Evolutionary conservation across 2,113 vertebrate species (phyloP), one percentile per base, ranked within the genome.

Genomic region (Phaethornis superciliosus): DNA sequence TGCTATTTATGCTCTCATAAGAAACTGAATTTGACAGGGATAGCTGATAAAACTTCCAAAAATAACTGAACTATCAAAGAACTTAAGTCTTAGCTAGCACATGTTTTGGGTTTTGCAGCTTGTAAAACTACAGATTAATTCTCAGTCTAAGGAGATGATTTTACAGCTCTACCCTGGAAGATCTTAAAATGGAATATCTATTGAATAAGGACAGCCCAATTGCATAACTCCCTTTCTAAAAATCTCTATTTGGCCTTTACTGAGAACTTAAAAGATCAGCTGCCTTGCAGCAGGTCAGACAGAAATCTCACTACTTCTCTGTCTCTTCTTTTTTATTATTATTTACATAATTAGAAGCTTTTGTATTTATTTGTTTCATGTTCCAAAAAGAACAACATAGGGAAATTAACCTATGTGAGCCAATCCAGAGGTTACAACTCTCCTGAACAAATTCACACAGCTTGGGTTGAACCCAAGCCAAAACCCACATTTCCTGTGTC

Each of bases 1-100:
- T 81, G 86, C 81, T 91, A 82, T 92, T 92, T 93, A 90, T 69
- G 82, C 56, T 95, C 69, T 84, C 89, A 78, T 55, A 93, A 93
- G 80, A 2, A 6, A 92, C 40, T 44, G 81, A 74, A 76, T 80
- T 74, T 94, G 84, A 93, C 76, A 93, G 81, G 68, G 89, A 72
- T 68, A 81, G 90, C 68, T 90, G 81, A 89, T 90, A 93, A 90
- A 47, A 56, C 77, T 94, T 80, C 87, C 28, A 24, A 89, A 94
- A 90, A 96, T 89, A 91, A 68, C 77, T 85, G 47, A 91, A 91
- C 76, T 92, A 88, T 84, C 81, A 55, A 81, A 47, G 70, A 81
- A 72, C 46, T 40, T 64, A 30, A 0, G 3, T 72, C 56, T 51
- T 22, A 44, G 70, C 71, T 89, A 91, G 77, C 89, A 91, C 26